A percentile compares a stretch with the other conserved stretches of the same genome.
These are phyloP conservation scores for Meriones psammophilus DNA, from an alignment of 2,797 vertebrate species.

Conservation along the genomic window DNA sequence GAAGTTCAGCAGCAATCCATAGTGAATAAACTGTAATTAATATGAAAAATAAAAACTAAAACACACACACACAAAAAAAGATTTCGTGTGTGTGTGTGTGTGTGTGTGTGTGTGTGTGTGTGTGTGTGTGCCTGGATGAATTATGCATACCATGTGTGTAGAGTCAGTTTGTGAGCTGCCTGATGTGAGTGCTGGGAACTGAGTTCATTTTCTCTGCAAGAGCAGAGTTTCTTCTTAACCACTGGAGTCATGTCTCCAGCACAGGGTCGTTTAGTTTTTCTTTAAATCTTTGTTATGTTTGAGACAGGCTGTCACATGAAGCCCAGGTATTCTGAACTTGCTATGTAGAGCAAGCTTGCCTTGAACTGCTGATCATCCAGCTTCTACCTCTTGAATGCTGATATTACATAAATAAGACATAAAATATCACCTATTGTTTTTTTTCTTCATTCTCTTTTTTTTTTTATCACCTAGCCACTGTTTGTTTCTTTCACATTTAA, in stretches of 20 bases:
- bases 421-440: not conserved
- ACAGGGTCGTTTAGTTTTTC: not conserved
- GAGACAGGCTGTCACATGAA: too few relatives aligned
- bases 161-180: not conserved
- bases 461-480: not conserved
- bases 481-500: conserved; percentile 24
- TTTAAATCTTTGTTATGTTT: not conserved
- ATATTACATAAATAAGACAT: not conserved
- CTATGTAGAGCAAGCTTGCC: not conserved
- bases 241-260: not conserved
- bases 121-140: not conserved
- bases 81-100: not conserved
- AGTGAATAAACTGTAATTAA: too few relatives aligned
- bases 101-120: not conserved
- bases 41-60: too few relatives aligned
- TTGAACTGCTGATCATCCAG: not conserved
- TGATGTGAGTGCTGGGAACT: not conserved
- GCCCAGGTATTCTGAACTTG: not conserved
- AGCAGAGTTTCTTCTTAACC: not conserved
- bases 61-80: not conserved
- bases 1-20: too few relatives aligned
- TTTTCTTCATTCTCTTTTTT: not conserved
- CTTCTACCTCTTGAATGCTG: not conserved
- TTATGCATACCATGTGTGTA: too few relatives aligned
- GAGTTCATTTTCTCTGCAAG: not conserved